phyloP scores from a whole-genome alignment of 2,888 invertebrate genomes.

The Rhagonycha lutea region DNA sequence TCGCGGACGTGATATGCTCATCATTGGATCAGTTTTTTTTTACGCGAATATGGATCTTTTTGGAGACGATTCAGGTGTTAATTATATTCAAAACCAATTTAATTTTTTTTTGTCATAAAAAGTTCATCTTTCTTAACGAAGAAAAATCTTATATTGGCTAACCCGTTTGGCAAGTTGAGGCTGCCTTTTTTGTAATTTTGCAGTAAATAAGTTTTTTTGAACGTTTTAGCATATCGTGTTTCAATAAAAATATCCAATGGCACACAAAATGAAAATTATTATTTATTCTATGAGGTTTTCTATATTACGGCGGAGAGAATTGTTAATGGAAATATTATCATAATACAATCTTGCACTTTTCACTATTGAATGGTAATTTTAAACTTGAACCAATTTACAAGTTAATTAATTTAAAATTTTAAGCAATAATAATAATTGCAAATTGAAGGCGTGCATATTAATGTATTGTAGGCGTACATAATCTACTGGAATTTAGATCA shows the following conservation, averaged over 20 bases:
- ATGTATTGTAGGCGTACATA: background rate
- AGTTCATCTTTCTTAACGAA: too few relatives aligned
- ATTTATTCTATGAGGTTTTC: background rate
- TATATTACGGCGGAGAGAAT: background rate
- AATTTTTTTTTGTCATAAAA: background rate
- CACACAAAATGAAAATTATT: background rate
- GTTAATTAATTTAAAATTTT: conserved; percentile 3
- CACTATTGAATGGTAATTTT: conserved; percentile 1
- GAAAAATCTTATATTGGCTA: background rate
- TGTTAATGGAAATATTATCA: background rate
- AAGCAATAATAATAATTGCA: background rate
- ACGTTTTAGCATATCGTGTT: background rate
- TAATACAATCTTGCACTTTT: background rate
- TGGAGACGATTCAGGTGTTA: background rate
- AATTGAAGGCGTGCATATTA: conserved; percentile 3
- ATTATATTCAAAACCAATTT: background rate
- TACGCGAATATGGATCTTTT: background rate
- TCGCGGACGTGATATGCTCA: background rate
- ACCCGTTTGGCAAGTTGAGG: background rate
- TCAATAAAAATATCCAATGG: background rate
- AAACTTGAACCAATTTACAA: conserved; percentile 2
- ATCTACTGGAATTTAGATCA: conserved; percentile 3
- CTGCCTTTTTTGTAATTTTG: background rate
- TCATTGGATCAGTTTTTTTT: background rate
- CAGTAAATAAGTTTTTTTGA: background rate